phyloP scores from a whole-genome alignment of 2,113 vertebrate species.

The Mustela lutreola region DNA sequence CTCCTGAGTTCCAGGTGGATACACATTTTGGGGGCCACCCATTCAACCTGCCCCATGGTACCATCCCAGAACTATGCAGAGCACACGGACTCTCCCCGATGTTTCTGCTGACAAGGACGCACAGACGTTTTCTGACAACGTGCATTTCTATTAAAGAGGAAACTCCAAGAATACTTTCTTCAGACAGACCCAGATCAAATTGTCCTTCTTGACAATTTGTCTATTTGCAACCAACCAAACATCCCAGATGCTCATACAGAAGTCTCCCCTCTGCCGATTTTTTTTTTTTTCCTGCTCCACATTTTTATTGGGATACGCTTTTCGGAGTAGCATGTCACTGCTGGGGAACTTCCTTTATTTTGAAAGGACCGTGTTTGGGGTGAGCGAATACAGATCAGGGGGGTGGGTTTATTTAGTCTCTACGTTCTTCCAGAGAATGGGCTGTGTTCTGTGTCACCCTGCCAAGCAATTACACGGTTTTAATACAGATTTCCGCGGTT shows the following conservation, averaged over 20 bases:
- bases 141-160: accelerated
- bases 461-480: slow-evolving; percentile 48
- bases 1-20: accelerated
- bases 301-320: neutral
- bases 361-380: neutral
- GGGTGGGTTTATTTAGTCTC: neutral
- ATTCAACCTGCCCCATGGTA: neutral
- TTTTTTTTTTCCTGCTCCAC: too few species aligned
- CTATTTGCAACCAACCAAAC: neutral
- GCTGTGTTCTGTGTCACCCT: slow-evolving; percentile 56
- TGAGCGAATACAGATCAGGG: neutral
- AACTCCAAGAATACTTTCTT: accelerated
- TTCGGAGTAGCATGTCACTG: accelerated
- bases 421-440: neutral
- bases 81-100: accelerated
- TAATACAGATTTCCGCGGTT: slow-evolving; percentile 55
- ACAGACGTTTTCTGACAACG: accelerated
- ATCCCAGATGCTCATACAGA: accelerated
- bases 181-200: neutral
- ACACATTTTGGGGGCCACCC: neutral
- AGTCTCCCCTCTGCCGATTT: neutral
- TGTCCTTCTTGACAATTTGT: neutral
- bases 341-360: neutral
- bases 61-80: too few species aligned
- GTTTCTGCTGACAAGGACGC: neutral